Evolutionary conservation across 2,113 vertebrate genomes (phyloP).

Genomic region (Odontesthes bonariensis): DNA sequence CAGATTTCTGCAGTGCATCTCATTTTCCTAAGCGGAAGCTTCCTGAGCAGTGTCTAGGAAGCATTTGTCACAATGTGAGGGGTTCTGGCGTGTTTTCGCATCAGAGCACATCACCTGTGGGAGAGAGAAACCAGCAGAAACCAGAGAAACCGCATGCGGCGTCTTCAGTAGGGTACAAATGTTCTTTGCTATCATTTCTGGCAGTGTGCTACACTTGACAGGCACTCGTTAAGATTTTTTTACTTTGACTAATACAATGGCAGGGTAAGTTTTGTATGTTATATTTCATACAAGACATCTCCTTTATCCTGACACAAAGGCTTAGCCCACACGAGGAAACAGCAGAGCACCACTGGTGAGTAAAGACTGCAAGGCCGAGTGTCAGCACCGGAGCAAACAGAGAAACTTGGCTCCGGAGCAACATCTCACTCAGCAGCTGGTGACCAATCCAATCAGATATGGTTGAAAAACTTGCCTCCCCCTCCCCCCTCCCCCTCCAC

Average conservation of each 20-base stretch:
- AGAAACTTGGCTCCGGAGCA: conserved; percentile 49
- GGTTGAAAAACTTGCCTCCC: conserved; percentile 40
- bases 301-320: conserved; percentile 21
- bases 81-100: conserved; percentile 49
- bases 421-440: conserved; percentile 72
- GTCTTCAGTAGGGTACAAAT: conserved; percentile 21
- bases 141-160: conserved; percentile 27
- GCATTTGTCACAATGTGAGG: conserved; percentile 54
- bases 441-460: conserved; percentile 74
- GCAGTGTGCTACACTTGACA: background rate
- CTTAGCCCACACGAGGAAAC: conserved; percentile 38
- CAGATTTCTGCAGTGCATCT: conserved; percentile 26
- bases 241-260: background rate
- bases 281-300: background rate
- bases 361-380: conserved; percentile 60
- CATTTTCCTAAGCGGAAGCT: conserved; percentile 24
- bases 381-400: conserved; percentile 49
- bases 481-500: background rate
- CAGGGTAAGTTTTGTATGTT: background rate
- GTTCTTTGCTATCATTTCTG: conserved; percentile 16
- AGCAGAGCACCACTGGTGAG: conserved; percentile 65
- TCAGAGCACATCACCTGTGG: conserved; percentile 40
- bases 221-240: background rate
- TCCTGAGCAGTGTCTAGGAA: conserved; percentile 19
- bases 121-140: conserved; percentile 35